A percentile compares a stretch with the other conserved stretches of the same genome.
Evolutionary conservation across 2,113 vertebrate genomes (phyloP).

Genomic region (Silurus glanis): DNA sequence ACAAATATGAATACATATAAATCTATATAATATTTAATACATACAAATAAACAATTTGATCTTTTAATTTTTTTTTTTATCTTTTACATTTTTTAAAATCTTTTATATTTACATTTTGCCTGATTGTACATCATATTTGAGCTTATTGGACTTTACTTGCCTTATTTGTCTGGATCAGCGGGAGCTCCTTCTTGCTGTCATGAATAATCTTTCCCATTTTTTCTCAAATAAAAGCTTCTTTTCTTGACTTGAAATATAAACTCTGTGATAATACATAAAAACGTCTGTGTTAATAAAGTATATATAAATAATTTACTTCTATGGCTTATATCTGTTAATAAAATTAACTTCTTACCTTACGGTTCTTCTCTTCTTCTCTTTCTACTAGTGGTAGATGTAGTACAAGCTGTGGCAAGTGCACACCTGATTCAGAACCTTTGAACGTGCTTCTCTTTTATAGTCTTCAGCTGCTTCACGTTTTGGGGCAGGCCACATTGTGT

Average conservation of each 20-base stretch:
- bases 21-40: neutral
- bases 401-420: neutral
- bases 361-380: neutral
- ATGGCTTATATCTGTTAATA: neutral
- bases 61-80: neutral
- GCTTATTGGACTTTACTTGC: neutral
- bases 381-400: neutral
- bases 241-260: neutral
- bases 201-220: constrained; percentile 43
- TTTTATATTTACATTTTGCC: neutral
- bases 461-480: neutral
- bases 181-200: neutral
- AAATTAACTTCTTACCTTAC: neutral
- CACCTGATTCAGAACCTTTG: neutral
- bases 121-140: neutral
- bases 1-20: neutral
- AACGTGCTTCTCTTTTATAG: constrained; percentile 35
- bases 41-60: neutral
- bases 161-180: neutral
- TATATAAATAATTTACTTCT: neutral
- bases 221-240: neutral
- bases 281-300: neutral
- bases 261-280: neutral
- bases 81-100: neutral
- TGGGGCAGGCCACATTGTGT: neutral